Evolutionary conservation across 2,888 invertebrate species (phyloP).

Genomic region (Phaedon cochleariae): DNA sequence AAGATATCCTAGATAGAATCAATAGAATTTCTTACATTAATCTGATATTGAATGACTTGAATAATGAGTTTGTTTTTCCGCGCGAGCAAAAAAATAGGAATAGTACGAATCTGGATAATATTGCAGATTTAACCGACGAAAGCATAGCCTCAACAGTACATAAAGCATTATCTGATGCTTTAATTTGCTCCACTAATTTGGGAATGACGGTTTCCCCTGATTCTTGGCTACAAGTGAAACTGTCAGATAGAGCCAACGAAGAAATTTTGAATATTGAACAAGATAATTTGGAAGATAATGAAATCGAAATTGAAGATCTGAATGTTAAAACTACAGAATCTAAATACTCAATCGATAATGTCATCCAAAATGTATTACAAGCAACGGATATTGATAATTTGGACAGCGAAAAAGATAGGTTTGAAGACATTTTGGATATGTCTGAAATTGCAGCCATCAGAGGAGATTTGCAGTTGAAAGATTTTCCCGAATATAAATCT

Average conservation of each 20-base stretch:
- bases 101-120: not conserved
- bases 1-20: conserved; percentile 17
- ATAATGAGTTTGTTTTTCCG: conserved; percentile 12
- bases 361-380: not conserved
- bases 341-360: too few species aligned
- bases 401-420: not conserved
- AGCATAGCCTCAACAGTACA: not conserved
- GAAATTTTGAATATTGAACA: too few species aligned
- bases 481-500: too few species aligned
- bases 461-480: not conserved
- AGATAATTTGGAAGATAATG: not conserved
- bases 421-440: not conserved
- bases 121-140: not conserved
- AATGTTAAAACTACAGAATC: not conserved
- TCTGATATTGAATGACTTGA: conserved; percentile 6
- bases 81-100: conserved; percentile 17
- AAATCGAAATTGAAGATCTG: not conserved
- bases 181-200: not conserved
- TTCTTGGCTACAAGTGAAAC: too few species aligned
- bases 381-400: too few species aligned
- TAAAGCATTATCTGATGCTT: conserved; percentile 3
- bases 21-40: conserved; percentile 14
- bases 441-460: not conserved
- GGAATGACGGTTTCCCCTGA: not conserved
- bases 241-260: too few species aligned